A percentile compares a stretch with the other conserved stretches of the same genome.
Conservation (phyloP, 1,140 invertebrate genomes). For the Brachionus koreanus region DNA sequence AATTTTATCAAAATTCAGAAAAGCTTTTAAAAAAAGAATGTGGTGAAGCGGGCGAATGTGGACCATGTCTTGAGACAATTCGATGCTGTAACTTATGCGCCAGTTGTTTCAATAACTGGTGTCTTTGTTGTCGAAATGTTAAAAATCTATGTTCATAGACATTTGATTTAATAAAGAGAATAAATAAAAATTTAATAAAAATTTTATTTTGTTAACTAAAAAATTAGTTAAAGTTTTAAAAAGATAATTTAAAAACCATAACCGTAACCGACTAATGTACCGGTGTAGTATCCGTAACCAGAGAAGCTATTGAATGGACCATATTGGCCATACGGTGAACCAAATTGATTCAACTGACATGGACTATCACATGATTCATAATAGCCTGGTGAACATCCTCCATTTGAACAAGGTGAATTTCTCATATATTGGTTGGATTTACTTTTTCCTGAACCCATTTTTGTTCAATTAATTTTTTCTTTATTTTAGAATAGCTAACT, state of each 20-base stretch:
- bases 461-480: neutral
- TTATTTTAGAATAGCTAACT: neutral
- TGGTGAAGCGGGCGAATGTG: neutral
- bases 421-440: neutral
- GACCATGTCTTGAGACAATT: neutral
- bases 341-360: neutral
- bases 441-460: slow-evolving; percentile 16
- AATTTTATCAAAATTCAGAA: neutral
- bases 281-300: neutral
- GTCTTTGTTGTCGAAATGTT: slow-evolving; percentile 8
- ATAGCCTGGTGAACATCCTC: neutral
- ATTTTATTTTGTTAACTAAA: neutral
- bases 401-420: neutral
- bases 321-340: neutral
- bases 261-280: neutral
- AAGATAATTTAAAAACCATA: neutral
- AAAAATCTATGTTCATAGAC: neutral
- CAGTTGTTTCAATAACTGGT: slow-evolving; percentile 24
- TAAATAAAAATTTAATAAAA: neutral
- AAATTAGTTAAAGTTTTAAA: neutral
- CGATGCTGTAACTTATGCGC: slow-evolving; percentile 3
- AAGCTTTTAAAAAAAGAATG: neutral
- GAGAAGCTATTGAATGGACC: neutral
- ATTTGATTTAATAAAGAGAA: neutral
- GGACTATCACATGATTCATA: neutral